Conservation (phyloP, 2,888 invertebrate species). For the Lottia scabra region DNA sequence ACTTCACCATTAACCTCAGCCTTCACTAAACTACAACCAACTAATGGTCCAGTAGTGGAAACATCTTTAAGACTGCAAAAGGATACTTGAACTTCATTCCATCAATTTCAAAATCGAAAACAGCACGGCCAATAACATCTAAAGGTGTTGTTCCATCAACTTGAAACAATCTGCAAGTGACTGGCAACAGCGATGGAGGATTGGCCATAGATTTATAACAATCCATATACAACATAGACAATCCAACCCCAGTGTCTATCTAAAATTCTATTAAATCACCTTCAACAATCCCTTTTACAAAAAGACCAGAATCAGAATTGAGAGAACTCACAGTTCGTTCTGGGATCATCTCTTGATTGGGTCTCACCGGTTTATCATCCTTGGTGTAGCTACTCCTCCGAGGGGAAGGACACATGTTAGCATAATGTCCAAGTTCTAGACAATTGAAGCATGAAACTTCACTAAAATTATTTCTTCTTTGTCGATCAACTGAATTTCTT, state of each 20-base stretch:
- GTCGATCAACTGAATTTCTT: no score
- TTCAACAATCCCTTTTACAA: background rate
- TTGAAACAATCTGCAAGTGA: background rate
- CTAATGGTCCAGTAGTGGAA: background rate
- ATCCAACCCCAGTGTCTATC: background rate
- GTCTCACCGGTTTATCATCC: no score
- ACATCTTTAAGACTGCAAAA: background rate
- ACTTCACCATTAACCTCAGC: background rate
- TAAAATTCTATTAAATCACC: background rate
- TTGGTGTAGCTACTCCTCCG: background rate
- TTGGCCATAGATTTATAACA: background rate
- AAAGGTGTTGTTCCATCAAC: background rate
- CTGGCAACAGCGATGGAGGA: no score
- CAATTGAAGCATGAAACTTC: background rate
- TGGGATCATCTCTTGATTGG: background rate
- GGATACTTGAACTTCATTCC: background rate
- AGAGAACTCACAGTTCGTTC: background rate
- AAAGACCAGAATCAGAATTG: background rate
- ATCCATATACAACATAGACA: background rate
- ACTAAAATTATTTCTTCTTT: background rate
- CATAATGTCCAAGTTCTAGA: background rate
- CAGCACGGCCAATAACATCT: background rate
- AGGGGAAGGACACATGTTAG: background rate
- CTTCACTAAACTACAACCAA: background rate
- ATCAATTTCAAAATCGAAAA: background rate